These are phyloP conservation scores for Aphodius sticticus DNA, from an alignment of 2,888 invertebrate species.

Conservation along the genomic window DNA sequence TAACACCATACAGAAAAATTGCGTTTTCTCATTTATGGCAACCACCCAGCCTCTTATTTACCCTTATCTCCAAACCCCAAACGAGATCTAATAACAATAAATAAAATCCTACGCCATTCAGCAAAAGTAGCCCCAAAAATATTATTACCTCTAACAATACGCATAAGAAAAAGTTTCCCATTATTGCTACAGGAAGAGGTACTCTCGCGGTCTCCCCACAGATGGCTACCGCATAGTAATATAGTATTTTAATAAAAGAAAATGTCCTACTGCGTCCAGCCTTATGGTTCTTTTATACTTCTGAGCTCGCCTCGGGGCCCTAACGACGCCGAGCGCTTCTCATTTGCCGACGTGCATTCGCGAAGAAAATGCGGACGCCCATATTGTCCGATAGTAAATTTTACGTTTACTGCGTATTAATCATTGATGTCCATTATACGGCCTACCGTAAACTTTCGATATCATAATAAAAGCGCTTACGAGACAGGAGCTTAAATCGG, in stretches of 20 bases:
- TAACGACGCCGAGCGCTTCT: slow-evolving; percentile 14
- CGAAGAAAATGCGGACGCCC: slow-evolving; percentile 8
- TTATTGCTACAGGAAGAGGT: neutral
- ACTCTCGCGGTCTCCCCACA: neutral
- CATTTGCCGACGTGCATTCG: slow-evolving; percentile 8
- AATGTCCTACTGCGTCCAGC: slow-evolving; percentile 17
- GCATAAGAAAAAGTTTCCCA: neutral
- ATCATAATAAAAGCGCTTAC: neutral
- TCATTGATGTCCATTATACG: slow-evolving; percentile 12
- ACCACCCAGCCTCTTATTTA: neutral
- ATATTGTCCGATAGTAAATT: neutral
- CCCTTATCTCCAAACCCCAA: neutral
- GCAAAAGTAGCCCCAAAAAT: neutral
- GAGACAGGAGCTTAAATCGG: neutral
- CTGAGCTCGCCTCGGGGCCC: slow-evolving; percentile 16
- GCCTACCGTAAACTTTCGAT: neutral
- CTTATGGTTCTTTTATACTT: slow-evolving; percentile 26
- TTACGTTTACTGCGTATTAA: slow-evolving; percentile 20
- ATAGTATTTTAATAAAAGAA: slow-evolving; percentile 26
- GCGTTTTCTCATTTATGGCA: neutral
- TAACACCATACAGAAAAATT: too few relatives aligned
- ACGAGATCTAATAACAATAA: neutral
- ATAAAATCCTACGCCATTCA: neutral
- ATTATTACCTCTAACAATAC: slow-evolving; percentile 4
- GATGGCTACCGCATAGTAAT: slow-evolving; percentile 18